Conservation (phyloP, 1,140 invertebrate species). For the Hormaphis cornu region DNA sequence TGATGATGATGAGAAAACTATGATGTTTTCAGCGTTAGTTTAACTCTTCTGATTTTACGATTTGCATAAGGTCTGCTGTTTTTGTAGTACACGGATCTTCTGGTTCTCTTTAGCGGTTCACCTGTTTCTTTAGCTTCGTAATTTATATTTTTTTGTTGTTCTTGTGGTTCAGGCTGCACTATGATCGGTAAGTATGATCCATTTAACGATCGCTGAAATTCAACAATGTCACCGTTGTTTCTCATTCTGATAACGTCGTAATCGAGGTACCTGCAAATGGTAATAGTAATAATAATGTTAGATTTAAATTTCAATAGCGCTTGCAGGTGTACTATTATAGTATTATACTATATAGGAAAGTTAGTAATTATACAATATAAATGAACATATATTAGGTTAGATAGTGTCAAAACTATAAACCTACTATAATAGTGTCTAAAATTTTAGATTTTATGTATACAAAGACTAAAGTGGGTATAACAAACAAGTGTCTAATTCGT, state of each 20-base stretch:
- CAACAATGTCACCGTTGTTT: constrained; percentile 15
- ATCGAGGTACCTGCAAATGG: constrained; percentile 20
- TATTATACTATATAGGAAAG: too few species aligned
- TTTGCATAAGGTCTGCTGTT: background rate
- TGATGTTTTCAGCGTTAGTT: background rate
- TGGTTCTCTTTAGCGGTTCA: background rate
- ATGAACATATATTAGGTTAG: too few species aligned
- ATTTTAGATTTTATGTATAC: too few species aligned
- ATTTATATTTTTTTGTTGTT: background rate
- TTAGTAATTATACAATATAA: too few species aligned
- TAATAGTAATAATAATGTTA: background rate
- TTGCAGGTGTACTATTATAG: too few species aligned
- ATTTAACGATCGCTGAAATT: constrained; percentile 11
- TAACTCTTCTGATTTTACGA: constrained; percentile 17
- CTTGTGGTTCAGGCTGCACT: background rate
- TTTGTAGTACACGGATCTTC: background rate
- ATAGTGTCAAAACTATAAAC: too few species aligned
- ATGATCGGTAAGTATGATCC: constrained; percentile 2
- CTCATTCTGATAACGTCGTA: constrained; percentile 22
- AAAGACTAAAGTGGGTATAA: too few species aligned
- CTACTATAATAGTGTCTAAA: too few species aligned
- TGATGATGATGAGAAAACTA: background rate
- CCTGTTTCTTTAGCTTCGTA: background rate
- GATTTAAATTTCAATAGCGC: background rate
- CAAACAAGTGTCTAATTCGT: too few species aligned